phyloP scores from a whole-genome alignment of 1,140 invertebrate species.

The Micrasema longulum region DNA sequence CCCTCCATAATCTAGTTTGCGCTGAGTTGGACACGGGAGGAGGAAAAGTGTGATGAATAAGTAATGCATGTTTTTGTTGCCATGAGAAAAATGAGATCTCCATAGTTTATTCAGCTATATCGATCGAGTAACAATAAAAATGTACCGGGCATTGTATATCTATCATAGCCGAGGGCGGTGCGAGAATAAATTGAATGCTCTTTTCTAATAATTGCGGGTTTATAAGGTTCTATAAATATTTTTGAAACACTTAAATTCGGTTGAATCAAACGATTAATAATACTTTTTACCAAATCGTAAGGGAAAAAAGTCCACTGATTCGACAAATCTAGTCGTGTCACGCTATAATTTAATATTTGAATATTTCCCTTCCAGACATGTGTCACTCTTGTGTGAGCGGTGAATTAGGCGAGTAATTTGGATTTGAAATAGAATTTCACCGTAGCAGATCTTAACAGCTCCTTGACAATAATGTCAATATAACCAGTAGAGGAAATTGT shows the following conservation, averaged over 20 bases:
- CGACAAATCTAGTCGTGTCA: background rate
- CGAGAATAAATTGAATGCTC: no score
- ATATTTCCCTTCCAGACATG: background rate
- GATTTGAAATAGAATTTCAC: slow-evolving; percentile 30
- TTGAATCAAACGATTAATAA: no score
- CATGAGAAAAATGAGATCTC: slow-evolving; percentile 17
- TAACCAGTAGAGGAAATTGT: background rate
- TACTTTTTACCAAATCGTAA: no score
- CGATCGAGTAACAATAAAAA: slow-evolving; percentile 6
- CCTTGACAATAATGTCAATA: slow-evolving; percentile 32
- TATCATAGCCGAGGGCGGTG: no score
- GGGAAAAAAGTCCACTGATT: no score
- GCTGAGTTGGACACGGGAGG: slow-evolving; percentile 7
- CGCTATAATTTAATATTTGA: slow-evolving; percentile 18
- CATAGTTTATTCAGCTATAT: slow-evolving; percentile 15
- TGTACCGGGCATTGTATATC: background rate
- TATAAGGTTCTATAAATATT: no score
- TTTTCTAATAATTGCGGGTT: no score
- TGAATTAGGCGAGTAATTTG: slow-evolving; percentile 11
- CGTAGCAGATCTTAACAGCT: slow-evolving; percentile 5
- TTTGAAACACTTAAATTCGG: no score
- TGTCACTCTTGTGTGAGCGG: slow-evolving; percentile 8
- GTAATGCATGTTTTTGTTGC: slow-evolving; percentile 2
- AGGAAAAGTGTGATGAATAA: slow-evolving; percentile 24
- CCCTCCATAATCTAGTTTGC: slow-evolving; percentile 25